Evolutionary conservation across 2,888 invertebrate species (phyloP).

Genomic region (Lasioglossum villosulum): DNA sequence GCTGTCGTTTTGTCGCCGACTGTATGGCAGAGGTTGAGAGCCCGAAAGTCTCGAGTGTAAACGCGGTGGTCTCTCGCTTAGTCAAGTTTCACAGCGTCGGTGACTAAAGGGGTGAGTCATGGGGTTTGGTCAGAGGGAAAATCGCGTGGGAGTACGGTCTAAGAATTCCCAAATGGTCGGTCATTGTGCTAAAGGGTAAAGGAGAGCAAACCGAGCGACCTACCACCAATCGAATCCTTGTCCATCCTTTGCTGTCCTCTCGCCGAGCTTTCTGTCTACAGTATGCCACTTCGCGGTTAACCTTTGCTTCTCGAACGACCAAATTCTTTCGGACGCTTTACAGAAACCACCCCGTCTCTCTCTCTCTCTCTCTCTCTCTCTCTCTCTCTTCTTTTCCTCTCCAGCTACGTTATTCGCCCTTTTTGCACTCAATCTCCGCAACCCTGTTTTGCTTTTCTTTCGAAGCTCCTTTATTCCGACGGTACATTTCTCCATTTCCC

Average conservation of each 20-base stretch:
- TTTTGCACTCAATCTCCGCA: neutral
- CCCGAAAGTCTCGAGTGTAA: neutral
- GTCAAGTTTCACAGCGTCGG: slow-evolving; percentile 1
- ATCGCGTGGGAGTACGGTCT: slow-evolving; percentile 46
- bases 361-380: neutral
- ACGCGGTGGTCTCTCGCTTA: neutral
- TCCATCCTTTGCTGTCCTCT: slow-evolving; percentile 18
- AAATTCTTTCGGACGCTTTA: slow-evolving; percentile 43
- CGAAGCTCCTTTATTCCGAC: neutral
- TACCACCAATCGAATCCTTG: slow-evolving; percentile 26
- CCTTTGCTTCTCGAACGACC: slow-evolving; percentile 71
- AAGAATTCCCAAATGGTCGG: slow-evolving; percentile 66
- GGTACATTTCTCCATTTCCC: slow-evolving; percentile 27
- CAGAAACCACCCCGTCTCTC: neutral
- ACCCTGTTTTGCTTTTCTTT: neutral
- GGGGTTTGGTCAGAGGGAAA: slow-evolving; percentile 13
- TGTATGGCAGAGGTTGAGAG: neutral
- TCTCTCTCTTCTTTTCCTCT: neutral
- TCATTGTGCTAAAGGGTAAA: slow-evolving; percentile 71
- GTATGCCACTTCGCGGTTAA: slow-evolving; percentile 68
- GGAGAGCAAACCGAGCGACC: slow-evolving; percentile 43
- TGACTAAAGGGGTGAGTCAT: slow-evolving; percentile 10
- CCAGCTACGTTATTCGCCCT: neutral
- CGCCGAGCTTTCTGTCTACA: slow-evolving; percentile 25
- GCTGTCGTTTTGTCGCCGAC: no score